A percentile compares a stretch with the other conserved stretches of the same genome.
These are phyloP conservation scores for Aphelinus atriplicis DNA, from an alignment of 1,140 invertebrate genomes.

Conservation along the genomic window DNA sequence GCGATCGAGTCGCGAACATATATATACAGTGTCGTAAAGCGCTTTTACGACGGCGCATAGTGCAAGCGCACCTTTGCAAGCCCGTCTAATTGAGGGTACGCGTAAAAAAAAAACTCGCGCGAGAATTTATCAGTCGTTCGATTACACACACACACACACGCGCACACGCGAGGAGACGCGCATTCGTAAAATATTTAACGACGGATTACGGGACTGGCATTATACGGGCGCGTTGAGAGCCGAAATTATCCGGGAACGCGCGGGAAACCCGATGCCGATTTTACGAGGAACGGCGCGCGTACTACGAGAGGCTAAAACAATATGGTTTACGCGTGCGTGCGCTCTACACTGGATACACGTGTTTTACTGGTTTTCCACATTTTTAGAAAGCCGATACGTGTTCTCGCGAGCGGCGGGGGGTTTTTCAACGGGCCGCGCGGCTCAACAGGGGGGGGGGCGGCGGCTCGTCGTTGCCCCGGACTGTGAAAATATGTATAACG, in stretches of 20 bases:
- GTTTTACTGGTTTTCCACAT: constrained; percentile 44
- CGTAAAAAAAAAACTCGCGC: not conserved
- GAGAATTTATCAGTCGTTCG: too few relatives aligned
- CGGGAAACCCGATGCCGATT: constrained; percentile 26
- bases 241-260: constrained; percentile 1
- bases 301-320: constrained; percentile 1
- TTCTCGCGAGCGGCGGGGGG: constrained; percentile 27
- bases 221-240: not conserved
- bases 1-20: too few relatives aligned
- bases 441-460: too few relatives aligned
- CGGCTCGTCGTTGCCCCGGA: too few relatives aligned
- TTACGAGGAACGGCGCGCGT: not conserved
- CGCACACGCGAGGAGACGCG: not conserved
- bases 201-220: too few relatives aligned
- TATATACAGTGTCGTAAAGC: too few relatives aligned
- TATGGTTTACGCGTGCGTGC: not conserved
- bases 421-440: too few relatives aligned
- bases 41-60: not conserved
- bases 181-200: not conserved
- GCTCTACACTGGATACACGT: constrained; percentile 39
- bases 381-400: constrained; percentile 39
- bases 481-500: too few relatives aligned
- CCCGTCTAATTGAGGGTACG: constrained; percentile 1
- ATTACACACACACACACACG: not conserved
- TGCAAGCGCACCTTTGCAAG: not conserved